These are phyloP conservation scores for Festucalex cinctus DNA, from an alignment of 2,113 vertebrate species.

Conservation along the genomic window DNA sequence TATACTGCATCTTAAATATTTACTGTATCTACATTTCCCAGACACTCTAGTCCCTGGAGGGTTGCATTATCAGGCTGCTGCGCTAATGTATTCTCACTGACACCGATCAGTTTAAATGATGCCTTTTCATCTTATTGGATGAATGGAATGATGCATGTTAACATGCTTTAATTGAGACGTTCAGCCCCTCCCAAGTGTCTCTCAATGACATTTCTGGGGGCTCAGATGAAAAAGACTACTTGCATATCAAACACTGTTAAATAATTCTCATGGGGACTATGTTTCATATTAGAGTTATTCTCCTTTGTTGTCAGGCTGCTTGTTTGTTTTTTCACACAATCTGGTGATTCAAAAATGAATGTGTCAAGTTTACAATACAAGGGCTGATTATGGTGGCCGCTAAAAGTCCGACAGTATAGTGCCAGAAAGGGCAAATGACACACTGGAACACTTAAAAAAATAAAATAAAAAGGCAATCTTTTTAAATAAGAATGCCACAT, in stretches of 20 bases:
- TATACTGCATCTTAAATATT: constrained; percentile 20
- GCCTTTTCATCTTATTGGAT: constrained; percentile 62
- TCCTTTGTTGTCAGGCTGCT: constrained; percentile 49
- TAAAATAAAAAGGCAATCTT: neutral
- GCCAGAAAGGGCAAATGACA: constrained; percentile 4
- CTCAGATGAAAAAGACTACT: constrained; percentile 54
- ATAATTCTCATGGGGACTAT: constrained; percentile 40
- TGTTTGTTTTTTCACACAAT: constrained; percentile 41
- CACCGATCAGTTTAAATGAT: constrained; percentile 62
- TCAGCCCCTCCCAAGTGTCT: constrained; percentile 48
- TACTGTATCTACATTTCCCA: constrained; percentile 58
- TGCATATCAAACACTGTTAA: constrained; percentile 68
- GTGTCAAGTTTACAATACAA: constrained; percentile 23
- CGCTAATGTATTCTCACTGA: constrained; percentile 57
- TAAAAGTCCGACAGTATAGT: constrained; percentile 3
- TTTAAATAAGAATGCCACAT: constrained; percentile 7
- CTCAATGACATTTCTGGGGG: constrained; percentile 55
- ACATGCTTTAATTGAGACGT: constrained; percentile 63
- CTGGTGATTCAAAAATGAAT: constrained; percentile 47
- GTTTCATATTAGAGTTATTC: constrained; percentile 26
- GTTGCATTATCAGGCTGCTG: constrained; percentile 39
- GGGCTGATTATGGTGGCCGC: constrained; percentile 3
- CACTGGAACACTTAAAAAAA: neutral
- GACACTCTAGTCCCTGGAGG: constrained; percentile 12
- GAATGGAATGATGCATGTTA: constrained; percentile 57